Evolutionary conservation across 2,797 vertebrate genomes (phyloP), one percentile per base, ranked within the genome.

Genomic region (Danio aesculapii): DNA sequence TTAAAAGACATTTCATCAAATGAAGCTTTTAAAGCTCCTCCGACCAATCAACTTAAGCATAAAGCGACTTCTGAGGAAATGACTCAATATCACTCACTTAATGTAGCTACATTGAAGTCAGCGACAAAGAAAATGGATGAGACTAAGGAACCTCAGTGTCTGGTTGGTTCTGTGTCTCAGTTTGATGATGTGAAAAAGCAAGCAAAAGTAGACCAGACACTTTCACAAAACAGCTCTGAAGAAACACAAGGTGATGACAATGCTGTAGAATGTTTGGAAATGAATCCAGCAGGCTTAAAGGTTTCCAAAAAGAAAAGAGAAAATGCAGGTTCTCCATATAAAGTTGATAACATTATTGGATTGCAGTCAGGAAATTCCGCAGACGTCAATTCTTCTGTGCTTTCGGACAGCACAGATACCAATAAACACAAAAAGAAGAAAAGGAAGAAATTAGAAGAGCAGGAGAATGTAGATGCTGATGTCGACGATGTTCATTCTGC

Each of bases 361-460:
- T 30, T 30, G 3, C 1, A 30, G 30, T 30, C 30, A 30, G 30
- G 30, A 3, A 30, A 30, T 30, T 30, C 30, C 1, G 30, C 49
- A 53, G 67, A 53, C 5, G 13, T 6, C 0, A 10, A 12, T 57
- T 55, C n/a, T 12, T 16, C 11, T n/a, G 52, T 8, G 14, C 52
- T n/a, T 72, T 72, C 52, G 13, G 39, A 57, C 41, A 72, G 11
- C 41, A 3, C 1, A 6, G 17, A 12, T n/a, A 17, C 6, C 12
- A 49, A 12, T 49, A 68, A 50, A 52, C 4, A 30, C 30, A 30
- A 30, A 30, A 30, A 30, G 30, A 30, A 6, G 47, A 63, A 75
- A 17, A 85, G 72, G 75, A 75, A 61, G 39, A 70, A 52, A n/a
- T n/a, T 72, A 17, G 66, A 71, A 43, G 30, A 12, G 12, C 17